Conservation (phyloP, 1,140 invertebrate genomes). For the Homalodisca vitripennis region DNA sequence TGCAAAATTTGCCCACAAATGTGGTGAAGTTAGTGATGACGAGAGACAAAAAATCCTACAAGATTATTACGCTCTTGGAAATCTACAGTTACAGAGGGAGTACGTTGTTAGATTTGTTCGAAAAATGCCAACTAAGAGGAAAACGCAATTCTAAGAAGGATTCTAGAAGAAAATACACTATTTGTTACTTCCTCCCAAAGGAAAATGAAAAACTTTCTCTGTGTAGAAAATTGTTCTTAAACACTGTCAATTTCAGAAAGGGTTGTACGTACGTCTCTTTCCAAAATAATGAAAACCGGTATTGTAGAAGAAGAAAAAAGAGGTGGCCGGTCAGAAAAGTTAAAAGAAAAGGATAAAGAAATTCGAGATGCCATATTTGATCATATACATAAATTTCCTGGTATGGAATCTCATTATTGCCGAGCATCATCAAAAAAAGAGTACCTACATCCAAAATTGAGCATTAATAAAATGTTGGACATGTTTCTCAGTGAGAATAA, state of each 20-base stretch:
- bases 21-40: slow-evolving; percentile 22
- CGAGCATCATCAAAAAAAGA: slow-evolving; percentile 13
- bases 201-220: neutral
- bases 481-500: slow-evolving; percentile 14
- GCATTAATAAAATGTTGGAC: slow-evolving; percentile 11
- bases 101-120: slow-evolving; percentile 16
- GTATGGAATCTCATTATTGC: slow-evolving; percentile 27
- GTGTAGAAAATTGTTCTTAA: slow-evolving; percentile 30
- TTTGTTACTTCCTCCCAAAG: slow-evolving; percentile 10
- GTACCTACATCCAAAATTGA: slow-evolving; percentile 27
- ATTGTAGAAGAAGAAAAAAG: slow-evolving; percentile 23
- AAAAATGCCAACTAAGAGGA: slow-evolving; percentile 15
- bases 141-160: slow-evolving; percentile 17
- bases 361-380: slow-evolving; percentile 17
- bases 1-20: slow-evolving; percentile 18
- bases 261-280: slow-evolving; percentile 12
- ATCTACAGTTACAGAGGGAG: slow-evolving; percentile 27
- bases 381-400: slow-evolving; percentile 18
- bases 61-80: slow-evolving; percentile 11
- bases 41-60: slow-evolving; percentile 25
- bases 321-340: slow-evolving; percentile 14
- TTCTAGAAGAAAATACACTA: slow-evolving; percentile 12
- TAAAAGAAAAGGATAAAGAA: slow-evolving; percentile 14
- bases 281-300: slow-evolving; percentile 21
- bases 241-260: slow-evolving; percentile 24